Conservation (phyloP, 2,113 vertebrate genomes). For the Hemibagrus wyckioides region DNA sequence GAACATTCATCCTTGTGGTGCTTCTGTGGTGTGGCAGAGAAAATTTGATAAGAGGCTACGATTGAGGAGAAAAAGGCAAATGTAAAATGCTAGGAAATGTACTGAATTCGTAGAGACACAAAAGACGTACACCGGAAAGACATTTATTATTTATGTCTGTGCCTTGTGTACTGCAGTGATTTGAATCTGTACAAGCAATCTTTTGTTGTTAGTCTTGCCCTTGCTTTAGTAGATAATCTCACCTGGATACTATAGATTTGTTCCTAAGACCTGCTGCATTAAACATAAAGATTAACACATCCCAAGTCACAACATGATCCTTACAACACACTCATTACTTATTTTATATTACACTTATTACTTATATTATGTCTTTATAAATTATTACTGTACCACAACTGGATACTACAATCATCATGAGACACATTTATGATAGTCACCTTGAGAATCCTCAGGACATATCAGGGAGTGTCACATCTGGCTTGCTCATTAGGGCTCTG, state of each 20-base stretch:
- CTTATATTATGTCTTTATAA: no score
- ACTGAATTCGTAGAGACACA: background rate
- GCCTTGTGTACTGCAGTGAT: background rate
- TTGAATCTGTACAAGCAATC: background rate
- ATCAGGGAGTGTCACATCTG: background rate
- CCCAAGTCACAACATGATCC: background rate
- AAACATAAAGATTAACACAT: background rate
- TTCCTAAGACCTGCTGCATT: background rate
- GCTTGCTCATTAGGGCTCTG: background rate
- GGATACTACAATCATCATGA: background rate
- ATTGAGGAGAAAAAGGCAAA: background rate
- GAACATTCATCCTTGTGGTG: background rate
- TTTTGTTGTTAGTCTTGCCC: background rate
- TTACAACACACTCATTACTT: background rate
- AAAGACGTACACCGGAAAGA: no score
- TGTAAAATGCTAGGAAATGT: background rate
- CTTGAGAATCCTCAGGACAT: background rate
- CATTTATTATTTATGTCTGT: background rate
- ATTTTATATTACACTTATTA: background rate
- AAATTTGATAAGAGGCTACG: background rate
- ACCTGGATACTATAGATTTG: background rate
- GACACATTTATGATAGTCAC: background rate
- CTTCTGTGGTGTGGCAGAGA: background rate
- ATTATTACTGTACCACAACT: no score
- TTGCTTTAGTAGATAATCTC: background rate